These are phyloP conservation scores for Protonibea diacanthus DNA, from an alignment of 2,797 vertebrate species.

Conservation along the genomic window DNA sequence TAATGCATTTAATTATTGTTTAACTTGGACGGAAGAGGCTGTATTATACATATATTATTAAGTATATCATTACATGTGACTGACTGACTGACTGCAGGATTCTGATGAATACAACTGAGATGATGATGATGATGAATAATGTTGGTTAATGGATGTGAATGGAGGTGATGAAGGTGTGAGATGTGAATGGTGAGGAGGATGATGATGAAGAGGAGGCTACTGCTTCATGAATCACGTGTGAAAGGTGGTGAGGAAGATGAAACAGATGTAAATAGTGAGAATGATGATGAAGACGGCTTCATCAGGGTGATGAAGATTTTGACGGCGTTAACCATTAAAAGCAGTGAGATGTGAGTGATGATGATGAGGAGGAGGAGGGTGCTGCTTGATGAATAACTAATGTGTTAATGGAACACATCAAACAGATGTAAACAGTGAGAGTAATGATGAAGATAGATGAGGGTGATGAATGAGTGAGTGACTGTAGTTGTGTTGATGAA, in stretches of 20 bases:
- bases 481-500: not conserved
- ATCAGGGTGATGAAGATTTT: not conserved
- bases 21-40: constrained; percentile 5
- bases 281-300: not conserved
- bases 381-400: no score
- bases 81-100: constrained; percentile 3
- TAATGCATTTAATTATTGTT: not conserved
- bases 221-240: no score
- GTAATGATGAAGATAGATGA: not conserved
- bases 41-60: not conserved
- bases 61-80: not conserved
- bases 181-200: not conserved
- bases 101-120: not conserved
- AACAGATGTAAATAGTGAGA: no score
- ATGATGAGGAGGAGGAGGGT: not conserved
- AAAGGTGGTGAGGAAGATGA: not conserved
- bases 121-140: not conserved
- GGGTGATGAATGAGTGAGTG: not conserved
- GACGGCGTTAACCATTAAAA: not conserved
- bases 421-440: no score
- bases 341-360: not conserved
- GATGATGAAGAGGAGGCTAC: no score
- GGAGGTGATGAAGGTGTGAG: not conserved
- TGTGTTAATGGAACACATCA: no score
- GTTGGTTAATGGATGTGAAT: not conserved